Conservation (phyloP, 2,113 vertebrate genomes). For the Phyllostomus discolor region DNA sequence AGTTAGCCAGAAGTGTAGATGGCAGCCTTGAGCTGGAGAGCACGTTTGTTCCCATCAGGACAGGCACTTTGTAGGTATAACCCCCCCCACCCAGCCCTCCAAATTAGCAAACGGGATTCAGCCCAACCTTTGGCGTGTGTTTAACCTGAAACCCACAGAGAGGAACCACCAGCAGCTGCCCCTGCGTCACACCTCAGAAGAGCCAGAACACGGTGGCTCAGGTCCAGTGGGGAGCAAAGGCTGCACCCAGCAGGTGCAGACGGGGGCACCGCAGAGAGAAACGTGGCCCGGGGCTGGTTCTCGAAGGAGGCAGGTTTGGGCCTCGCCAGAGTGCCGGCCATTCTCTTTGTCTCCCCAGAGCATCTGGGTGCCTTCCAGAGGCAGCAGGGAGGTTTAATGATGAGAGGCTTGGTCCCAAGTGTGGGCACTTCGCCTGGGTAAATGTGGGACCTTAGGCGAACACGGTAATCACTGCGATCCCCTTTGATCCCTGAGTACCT, state of each 20-base stretch:
- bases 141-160: neutral
- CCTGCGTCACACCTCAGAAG: neutral
- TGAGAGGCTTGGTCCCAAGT: neutral
- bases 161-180: neutral
- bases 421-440: neutral
- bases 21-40: neutral
- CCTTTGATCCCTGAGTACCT: neutral
- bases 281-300: neutral
- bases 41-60: neutral
- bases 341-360: neutral
- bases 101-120: neutral
- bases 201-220: neutral
- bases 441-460: neutral
- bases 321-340: fast-evolving
- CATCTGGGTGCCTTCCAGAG: neutral
- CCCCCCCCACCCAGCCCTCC: no score
- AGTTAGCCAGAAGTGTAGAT: neutral
- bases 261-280: neutral
- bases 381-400: neutral
- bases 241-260: neutral
- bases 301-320: neutral
- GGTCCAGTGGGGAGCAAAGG: neutral
- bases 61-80: neutral
- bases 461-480: neutral
- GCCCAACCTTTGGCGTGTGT: neutral